phyloP scores from a whole-genome alignment of 2,797 vertebrate species.

The Kryptolebias ocellatus region DNA sequence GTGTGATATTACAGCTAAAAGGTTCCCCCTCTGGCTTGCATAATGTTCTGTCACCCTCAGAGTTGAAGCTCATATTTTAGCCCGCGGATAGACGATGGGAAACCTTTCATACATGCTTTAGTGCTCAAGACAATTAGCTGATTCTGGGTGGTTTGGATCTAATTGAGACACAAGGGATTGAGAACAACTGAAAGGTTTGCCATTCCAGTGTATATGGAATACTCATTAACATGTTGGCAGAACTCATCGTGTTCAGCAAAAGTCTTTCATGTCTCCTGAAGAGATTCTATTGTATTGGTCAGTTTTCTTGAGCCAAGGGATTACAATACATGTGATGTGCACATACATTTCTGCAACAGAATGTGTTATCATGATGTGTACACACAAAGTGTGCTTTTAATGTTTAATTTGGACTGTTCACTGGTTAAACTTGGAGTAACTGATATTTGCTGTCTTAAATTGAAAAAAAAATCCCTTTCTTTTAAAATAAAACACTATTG shows the following conservation, averaged over 20 bases:
- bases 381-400: too few species aligned
- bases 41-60: constrained; percentile 47
- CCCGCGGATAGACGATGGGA: constrained; percentile 35
- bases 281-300: constrained; percentile 35
- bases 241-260: constrained; percentile 44
- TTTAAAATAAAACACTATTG: too few species aligned
- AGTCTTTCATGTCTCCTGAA: constrained; percentile 38
- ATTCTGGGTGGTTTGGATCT: constrained; percentile 66
- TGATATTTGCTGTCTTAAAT: too few species aligned
- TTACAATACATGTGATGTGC: constrained; percentile 3
- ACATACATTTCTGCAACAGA: too few species aligned
- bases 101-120: constrained; percentile 59
- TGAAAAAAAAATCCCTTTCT: too few species aligned
- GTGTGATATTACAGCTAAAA: constrained; percentile 59
- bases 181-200: constrained; percentile 55
- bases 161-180: constrained; percentile 69
- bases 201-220: constrained; percentile 50
- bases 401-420: too few species aligned
- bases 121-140: constrained; percentile 63
- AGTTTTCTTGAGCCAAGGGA: constrained; percentile 15
- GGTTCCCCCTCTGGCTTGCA: constrained; percentile 57
- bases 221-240: constrained; percentile 64
- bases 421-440: too few species aligned
- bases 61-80: constrained; percentile 34
- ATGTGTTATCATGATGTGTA: too few species aligned